Percentiles rank a stretch among this genome's conserved stretches.
phyloP scores from a whole-genome alignment of 2,797 vertebrate species.

The Hirundo rustica region DNA sequence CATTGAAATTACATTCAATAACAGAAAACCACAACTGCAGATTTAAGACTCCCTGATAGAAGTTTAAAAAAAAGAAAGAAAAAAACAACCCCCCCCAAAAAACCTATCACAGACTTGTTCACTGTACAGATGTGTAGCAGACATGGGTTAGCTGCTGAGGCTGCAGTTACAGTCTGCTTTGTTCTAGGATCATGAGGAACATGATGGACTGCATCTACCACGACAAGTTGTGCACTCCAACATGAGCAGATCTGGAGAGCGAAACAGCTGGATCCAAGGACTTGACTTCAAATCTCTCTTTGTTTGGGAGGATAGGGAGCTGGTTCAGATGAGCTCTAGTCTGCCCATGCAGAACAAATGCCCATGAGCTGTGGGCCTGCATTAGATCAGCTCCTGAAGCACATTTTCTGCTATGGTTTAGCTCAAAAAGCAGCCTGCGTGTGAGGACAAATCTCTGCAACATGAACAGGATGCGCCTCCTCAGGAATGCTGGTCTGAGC shows the following conservation, averaged over 20 bases:
- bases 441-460: fast-evolving
- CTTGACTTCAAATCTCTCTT: background rate
- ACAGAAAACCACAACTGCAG: background rate
- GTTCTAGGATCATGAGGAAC: slow-evolving; percentile 9
- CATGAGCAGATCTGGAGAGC: background rate
- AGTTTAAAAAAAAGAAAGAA: background rate
- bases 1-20: background rate
- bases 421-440: background rate
- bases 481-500: background rate
- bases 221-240: fast-evolving
- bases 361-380: background rate
- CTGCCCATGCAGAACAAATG: background rate
- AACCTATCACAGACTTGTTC: background rate
- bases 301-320: fast-evolving
- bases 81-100: fast-evolving
- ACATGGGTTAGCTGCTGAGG: slow-evolving; percentile 36
- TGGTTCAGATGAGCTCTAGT: background rate
- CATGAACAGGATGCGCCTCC: fast-evolving
- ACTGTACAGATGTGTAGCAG: slow-evolving; percentile 45
- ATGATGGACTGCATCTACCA: background rate
- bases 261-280: fast-evolving
- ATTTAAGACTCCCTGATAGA: background rate
- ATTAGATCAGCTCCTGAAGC: background rate
- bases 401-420: background rate
- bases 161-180: slow-evolving; percentile 46